Conservation (phyloP, 2,797 vertebrate genomes). For the Cryptoprocta ferox region DNA sequence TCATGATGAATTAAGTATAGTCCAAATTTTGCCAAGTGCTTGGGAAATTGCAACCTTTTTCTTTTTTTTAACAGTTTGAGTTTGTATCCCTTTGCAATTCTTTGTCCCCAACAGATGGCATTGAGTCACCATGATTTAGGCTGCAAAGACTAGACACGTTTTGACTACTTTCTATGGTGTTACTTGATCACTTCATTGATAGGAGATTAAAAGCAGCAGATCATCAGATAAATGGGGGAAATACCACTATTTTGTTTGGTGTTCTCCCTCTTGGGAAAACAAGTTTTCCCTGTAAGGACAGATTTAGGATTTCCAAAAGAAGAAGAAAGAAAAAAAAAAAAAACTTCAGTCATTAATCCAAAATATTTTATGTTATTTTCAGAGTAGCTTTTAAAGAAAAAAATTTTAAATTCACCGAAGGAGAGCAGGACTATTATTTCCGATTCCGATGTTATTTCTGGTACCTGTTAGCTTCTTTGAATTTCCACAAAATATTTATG, state of each 20-base stretch:
- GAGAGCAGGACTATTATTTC: background rate
- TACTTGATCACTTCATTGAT: background rate
- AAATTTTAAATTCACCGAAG: background rate
- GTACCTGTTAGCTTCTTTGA: background rate
- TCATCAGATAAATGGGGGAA: background rate
- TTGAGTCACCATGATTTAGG: background rate
- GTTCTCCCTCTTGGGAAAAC: background rate
- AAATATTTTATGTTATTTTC: background rate
- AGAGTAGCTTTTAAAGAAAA: background rate
- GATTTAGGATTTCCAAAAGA: slow-evolving; percentile 39
- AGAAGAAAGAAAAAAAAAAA: background rate
- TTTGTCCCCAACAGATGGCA: background rate
- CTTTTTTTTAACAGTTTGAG: background rate
- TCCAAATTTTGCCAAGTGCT: background rate
- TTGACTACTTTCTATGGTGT: background rate
- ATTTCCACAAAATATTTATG: slow-evolving; percentile 62
- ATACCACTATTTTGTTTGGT: background rate
- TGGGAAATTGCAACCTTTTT: background rate
- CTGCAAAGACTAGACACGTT: background rate
- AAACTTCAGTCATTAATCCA: background rate
- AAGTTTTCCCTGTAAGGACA: background rate
- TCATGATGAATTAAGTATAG: background rate
- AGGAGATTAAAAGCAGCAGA: background rate
- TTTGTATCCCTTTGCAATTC: background rate
- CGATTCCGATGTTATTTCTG: background rate